Base-by-base conservation (phyloP, 2,888 invertebrate genomes). In the Leucoptera coffeella region DNA sequence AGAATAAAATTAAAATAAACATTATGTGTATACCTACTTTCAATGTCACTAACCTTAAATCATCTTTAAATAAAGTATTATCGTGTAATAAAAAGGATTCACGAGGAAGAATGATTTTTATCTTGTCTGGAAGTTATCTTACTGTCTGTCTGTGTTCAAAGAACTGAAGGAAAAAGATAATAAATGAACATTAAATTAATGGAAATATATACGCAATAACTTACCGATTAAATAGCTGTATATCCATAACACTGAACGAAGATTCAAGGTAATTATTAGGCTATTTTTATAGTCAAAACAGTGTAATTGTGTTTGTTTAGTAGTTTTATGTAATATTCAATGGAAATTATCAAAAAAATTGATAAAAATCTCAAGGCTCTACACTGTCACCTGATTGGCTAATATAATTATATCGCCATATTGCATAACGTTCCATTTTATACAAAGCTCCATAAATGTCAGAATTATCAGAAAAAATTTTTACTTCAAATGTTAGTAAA, bases 301-400 rank as follows among this genome's bases (percentile, higher is more conserved):
- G 39, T 35, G 34, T 31, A 26, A 34, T 31, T 35, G 36, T 33
- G 38, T 33, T 35, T 25, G 31, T 40, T 47, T 39, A 42, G 29
- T 38, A 36, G 47, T 54, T 65, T 65, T 62, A 64, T 65, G 58
- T 62, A 65, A 64, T 62, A 61, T 55, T 61, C 60, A 47, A 43
- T 40, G 41, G 3, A 40, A 52, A 47, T 53, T 52, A 44, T 37
- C 38, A 35, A 38, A n/a, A n/a, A n/a, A n/a, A n/a, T n/a, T n/a
- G n/a, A n/a, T n/a, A n/a, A n/a, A n/a, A n/a, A n/a, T n/a, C 46
- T 49, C 50, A 50, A 47, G 46, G 50, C 45, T 50, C 44, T 40
- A 38, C 42, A 37, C 48, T 55, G 61, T 64, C 65, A 67, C 64
- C 64, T 67, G 65, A 64, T 64, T 50, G 47, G 47, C 38, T 47